Evolutionary conservation across 2,113 vertebrate species (phyloP).

Genomic region (Chrysemys picta): DNA sequence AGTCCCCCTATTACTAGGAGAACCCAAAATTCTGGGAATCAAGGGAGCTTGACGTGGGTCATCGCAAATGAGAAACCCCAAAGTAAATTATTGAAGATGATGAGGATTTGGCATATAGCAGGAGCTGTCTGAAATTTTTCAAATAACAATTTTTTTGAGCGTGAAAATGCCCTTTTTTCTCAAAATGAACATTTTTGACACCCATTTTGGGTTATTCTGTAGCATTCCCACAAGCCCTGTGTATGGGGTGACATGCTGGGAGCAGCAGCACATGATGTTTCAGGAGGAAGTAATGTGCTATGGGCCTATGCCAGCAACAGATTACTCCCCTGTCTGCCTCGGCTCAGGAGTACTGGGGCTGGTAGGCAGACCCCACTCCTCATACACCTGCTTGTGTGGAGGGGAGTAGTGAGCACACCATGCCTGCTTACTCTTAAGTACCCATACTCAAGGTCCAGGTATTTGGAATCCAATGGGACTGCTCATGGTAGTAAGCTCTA

Average conservation of each 20-base stretch:
- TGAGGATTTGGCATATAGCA: not conserved
- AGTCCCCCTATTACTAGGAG: slow-evolving; percentile 29
- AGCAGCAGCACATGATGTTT: not conserved
- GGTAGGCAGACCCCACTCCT: not conserved
- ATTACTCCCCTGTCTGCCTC: not conserved
- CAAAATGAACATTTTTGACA: not conserved
- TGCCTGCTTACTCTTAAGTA: not conserved
- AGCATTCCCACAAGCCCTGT: not conserved
- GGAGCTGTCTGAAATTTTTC: not conserved
- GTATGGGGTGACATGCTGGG: not conserved
- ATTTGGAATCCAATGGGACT: not conserved
- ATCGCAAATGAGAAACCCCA: not conserved
- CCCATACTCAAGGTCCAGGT: not conserved
- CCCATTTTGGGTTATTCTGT: not conserved
- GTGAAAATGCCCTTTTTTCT: not conserved
- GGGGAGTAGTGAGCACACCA: not conserved
- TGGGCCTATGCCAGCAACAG: not conserved
- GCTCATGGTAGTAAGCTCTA: slow-evolving; percentile 2
- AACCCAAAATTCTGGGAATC: slow-evolving; percentile 8
- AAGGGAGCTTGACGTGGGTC: not conserved
- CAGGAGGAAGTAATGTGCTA: not conserved
- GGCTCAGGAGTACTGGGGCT: not conserved
- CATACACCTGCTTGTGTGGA: not conserved
- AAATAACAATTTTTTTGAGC: not conserved
- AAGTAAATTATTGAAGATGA: not conserved